Base-by-base conservation (phyloP, 2,888 invertebrate species). In the Cataglyphis livida region DNA sequence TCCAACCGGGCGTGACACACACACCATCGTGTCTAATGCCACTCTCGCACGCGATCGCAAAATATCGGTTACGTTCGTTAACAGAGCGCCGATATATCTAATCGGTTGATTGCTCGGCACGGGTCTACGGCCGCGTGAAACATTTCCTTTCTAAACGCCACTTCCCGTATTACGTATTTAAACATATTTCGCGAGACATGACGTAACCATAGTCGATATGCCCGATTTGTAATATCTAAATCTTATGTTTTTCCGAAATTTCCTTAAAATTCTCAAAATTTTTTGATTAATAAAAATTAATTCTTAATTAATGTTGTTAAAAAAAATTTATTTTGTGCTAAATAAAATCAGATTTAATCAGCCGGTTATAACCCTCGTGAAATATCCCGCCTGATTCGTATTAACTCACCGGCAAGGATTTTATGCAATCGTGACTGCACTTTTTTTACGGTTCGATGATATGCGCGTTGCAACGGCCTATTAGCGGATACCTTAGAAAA, bases 351-450 rank as follows among this genome's bases (percentile, higher is more conserved):
- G 4, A 7, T n/a, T 51, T 51, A 51, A 51, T 51, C n/a, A n/a
- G n/a, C 7, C 87, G 87, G 88, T 92, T 91, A 91, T 85, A 88
- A 91, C 90, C 90, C 86, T 86, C 87, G 88, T 87, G 87, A 87
- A 84, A 64, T 57, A 57, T 70, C 28, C 57, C 32, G 48, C 62
- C 15, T 12, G 81, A 73, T 85, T 73, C 62, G 90, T 91, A 90
- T 62, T 88, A 85, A 82, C 84, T 76, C 74, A 82, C 66, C 68
- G 41, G 81, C 78, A 38, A 32, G 70, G 79, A 81, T 57, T 59
- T 79, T 70, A 79, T 79, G 78, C 59, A 76, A 68, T 68, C 51
- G 59, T 76, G 81, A 90, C 92, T 90, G 90, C 81, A 89, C 84
- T 90, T 89, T 90, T 75, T 71, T 83, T 89, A 65, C 79, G 59